Base-by-base conservation (phyloP, 2,888 invertebrate genomes). In the Cecidostiba fungosa region DNA sequence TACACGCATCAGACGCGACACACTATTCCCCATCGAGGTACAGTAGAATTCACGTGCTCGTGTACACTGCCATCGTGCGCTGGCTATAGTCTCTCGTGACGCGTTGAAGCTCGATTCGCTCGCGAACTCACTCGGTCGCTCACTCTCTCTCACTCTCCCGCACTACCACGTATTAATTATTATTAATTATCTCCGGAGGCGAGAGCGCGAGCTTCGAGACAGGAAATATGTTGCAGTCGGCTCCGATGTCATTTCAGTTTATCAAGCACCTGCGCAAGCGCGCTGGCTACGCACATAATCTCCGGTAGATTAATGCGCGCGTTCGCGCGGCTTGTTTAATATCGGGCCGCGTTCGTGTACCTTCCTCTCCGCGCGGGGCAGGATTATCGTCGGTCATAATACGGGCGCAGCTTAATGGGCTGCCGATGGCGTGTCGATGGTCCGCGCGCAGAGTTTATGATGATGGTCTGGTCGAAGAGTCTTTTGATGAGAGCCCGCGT, bases 121-220 rank as follows among this genome's bases (percentile, higher is more conserved):
- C 10, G 0, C 29, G 16, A 16, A 10, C 26, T 32, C 16, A 3
- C 69, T 29, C 36, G 32, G 32, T 4, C 16, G 16, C 29, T 29
- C 26, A n/a, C 19, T 6, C 16, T 32, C 69, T 26, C 26, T 66
- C 29, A n/a, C n/a, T 14, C n/a, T 8, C n/a, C n/a, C n/a, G n/a
- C 59, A 23, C 23, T 59, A 10, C n/a, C 29, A 14, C 23, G 54
- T 82, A 69, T 85, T 82, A 79, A 82, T 85, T 77, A 85, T 74
- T 82, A 79, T 82, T 85, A 82, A 85, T 82, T 85, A 78, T 74
- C 54, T 16, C 39, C 32, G 5, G 10, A 19, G 4, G 69, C 36
- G 39, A 39, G 19, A 39, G 39, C 26, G 50, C 32, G 26, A 4
- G 19, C 19, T 36, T 12, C 29, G 66, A 66, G 26, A 66, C 19